Conservation (phyloP, 1,140 invertebrate genomes). For the Drosophila virilis region DNA sequence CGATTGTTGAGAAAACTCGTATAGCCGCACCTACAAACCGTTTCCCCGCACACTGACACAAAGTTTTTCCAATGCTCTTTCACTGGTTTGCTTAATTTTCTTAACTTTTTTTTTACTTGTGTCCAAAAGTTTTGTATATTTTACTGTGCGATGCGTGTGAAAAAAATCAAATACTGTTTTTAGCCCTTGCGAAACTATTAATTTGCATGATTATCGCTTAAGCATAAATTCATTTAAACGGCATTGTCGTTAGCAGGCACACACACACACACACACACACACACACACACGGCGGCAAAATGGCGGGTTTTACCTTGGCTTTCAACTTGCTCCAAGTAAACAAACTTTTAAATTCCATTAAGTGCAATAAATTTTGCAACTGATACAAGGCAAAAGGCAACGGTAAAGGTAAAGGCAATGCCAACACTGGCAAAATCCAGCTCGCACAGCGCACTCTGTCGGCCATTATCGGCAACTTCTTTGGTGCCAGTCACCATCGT, state of each 20-base stretch:
- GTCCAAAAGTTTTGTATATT: conserved; percentile 46
- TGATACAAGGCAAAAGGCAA: conserved; percentile 53
- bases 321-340: conserved; percentile 53
- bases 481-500: conserved; percentile 11
- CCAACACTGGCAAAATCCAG: too few species aligned
- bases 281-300: conserved; percentile 24
- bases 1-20: conserved; percentile 66
- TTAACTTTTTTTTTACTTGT: neutral
- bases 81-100: conserved; percentile 15
- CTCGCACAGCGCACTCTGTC: conserved; percentile 25
- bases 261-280: conserved; percentile 5
- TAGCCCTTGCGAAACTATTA: conserved; percentile 58
- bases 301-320: conserved; percentile 27
- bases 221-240: conserved; percentile 64
- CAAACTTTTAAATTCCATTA: conserved; percentile 83
- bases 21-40: conserved; percentile 61
- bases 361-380: conserved; percentile 78
- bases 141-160: conserved; percentile 29
- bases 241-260: conserved; percentile 31
- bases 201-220: conserved; percentile 75
- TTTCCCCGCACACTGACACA: conserved; percentile 34
- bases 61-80: conserved; percentile 39
- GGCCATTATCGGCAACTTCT: conserved; percentile 37
- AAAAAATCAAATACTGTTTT: conserved; percentile 17
- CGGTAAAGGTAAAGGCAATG: neutral